Evolutionary conservation across 2,113 vertebrate genomes (phyloP), one percentile per base, ranked within the genome.

Genomic region (Gobiocypris rarus): DNA sequence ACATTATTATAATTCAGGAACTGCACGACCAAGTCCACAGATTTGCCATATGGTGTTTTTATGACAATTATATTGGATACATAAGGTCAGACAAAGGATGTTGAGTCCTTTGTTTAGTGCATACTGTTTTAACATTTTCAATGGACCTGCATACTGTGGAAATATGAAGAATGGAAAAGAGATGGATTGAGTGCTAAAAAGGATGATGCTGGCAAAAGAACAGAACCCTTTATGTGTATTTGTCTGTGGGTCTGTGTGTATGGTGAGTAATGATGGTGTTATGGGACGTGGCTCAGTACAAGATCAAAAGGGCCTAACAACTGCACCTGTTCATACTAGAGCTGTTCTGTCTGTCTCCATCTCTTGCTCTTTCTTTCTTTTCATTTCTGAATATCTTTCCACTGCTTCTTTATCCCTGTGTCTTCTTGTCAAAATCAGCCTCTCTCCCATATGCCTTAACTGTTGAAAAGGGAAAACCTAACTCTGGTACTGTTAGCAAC

Each of bases 241-340:
- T 77, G 50, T 80, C 75, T 82, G 56, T 81, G 48, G 26, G 63
- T 74, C 58, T 70, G 48, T 76, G 75, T 10, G 70, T 22, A 76
- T 59, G 83, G 41, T 15, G 52, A 45, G 31, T 45, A 73, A 85
- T 79, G 45, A 85, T 31, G 52, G 65, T 50, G 67, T 71, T 43
- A 31, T 28, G 19, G 81, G 71, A 83, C 28, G 41, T 84, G 81
- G 58, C 52, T 81, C 34, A n/a, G 77, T 70, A 81, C 58, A 52
- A 84, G 73, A 82, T 86, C 85, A 84, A 88, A 88, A 88, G 28
- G 84, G n/a, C 50, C 50, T 74, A 84, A 83, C 75, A 61, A 75
- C 77, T 77, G 84, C 87, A 88, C 86, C 83, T 87, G 86, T 83
- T 67, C 59, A 69, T 73, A 54, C 58, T 50, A 43, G 34, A 76